Evolutionary conservation across 1,140 invertebrate genomes (phyloP), one percentile per base, ranked within the genome.

Genomic region (Hermetia illucens): DNA sequence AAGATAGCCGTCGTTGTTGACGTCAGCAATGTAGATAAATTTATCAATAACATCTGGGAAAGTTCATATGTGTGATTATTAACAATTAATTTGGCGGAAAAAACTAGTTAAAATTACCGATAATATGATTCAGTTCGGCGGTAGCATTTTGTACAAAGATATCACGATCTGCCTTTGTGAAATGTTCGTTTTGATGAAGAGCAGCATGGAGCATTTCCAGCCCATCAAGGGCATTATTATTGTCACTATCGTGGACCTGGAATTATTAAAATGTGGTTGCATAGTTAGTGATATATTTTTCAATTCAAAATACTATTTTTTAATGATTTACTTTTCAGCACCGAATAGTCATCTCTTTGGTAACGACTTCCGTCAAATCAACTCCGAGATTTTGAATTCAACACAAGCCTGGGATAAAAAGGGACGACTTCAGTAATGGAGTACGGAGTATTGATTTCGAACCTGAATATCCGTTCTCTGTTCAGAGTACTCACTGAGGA

Each of bases 211-310:
- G 58, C 44, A 86, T 72, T 60, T 87, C 82, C 38, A 85, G 57
- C 3, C 82, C 82, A 58, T 87, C 82, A 20, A 86, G 57, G 38
- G 75, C 76, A 6, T 71, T 73, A 51, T 86, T 83, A 48, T 81
- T 79, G 47, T 85, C 81, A 44, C 47, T 56, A 36, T 60, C 57
- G 19, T 60, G 57, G 3, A 79, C 53, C 58, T 81, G 74, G 40
- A 46, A 58, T 56, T 49, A 52, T 41, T 58, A 55, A 36, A 65
- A 56, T 9, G 6, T 9, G 5, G 9, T 8, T 16, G 9, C 16
- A 15, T 33, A 9, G 6, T 33, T 16, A 33, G n/a, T n/a, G n/a
- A n/a, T n/a, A n/a, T n/a, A n/a, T 16, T 6, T 33, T 10, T 33
- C 16, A 6, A 27, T 27, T 8, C 24, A 9, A 27, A 27, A 27